phyloP scores from a whole-genome alignment of 2,888 invertebrate species.

The Parthenolecanium corni region DNA sequence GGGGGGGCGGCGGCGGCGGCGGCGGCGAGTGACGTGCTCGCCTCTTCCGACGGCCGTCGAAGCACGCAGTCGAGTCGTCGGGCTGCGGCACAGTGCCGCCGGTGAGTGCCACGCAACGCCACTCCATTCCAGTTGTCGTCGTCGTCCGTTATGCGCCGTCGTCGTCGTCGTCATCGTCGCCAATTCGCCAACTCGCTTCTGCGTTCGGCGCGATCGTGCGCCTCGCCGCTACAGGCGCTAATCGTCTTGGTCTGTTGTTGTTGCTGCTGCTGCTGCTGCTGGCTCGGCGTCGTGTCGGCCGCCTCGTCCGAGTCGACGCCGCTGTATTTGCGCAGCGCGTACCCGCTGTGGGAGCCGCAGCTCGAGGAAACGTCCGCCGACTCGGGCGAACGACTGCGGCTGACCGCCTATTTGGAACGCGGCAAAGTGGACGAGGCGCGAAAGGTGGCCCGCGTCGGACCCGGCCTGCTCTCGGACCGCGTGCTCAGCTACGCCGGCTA shows the following conservation, averaged over 20 bases:
- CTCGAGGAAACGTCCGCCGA: constrained; percentile 30
- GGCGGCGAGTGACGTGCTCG: too few relatives aligned
- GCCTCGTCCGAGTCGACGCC: constrained; percentile 29
- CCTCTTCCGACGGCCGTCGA: too few relatives aligned
- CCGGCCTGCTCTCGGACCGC: constrained; percentile 36
- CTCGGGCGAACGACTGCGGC: constrained; percentile 39
- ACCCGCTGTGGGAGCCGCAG: constrained; percentile 32
- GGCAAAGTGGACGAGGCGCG: constrained; percentile 39
- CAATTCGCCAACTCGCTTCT: neutral
- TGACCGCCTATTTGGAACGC: constrained; percentile 39
- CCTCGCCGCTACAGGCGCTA: neutral
- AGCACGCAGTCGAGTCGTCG: too few relatives aligned
- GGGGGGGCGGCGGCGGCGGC: neutral
- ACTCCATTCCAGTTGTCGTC: too few relatives aligned
- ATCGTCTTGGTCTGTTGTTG: too few relatives aligned
- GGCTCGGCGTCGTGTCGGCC: constrained; percentile 13
- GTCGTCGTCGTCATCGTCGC: neutral
- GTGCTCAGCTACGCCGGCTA: constrained; percentile 50
- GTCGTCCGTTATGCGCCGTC: too few relatives aligned
- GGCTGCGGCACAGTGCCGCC: constrained; percentile 7
- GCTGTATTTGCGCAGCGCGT: constrained; percentile 29
- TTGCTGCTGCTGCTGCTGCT: too few relatives aligned
- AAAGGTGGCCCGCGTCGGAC: constrained; percentile 32
- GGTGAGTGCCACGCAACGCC: too few relatives aligned
- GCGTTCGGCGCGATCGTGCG: neutral